Base-by-base conservation (phyloP, 2,888 invertebrate genomes). In the Apocheima hispidaria region DNA sequence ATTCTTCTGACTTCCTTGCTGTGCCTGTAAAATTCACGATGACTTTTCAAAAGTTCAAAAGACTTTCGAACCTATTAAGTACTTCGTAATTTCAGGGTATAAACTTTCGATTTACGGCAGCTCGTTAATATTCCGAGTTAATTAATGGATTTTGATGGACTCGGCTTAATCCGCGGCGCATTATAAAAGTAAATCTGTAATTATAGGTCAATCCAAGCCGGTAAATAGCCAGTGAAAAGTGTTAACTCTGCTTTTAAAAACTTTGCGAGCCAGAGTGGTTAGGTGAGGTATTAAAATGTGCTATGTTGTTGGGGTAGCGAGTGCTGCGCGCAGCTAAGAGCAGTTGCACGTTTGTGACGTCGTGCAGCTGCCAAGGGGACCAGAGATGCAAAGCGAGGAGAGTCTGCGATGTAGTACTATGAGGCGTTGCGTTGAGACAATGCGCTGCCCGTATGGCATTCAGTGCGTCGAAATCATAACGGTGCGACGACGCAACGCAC, bases 111-210 rank as follows among this genome's bases (percentile, higher is more conserved):
- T 88, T 83, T 83, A 81, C 79, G 81, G 82, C 72, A 77, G 81
- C 84, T 88, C 85, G 84, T 89, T 87, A 89, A 89, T 89, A 88
- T 89, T 88, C 82, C 74, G 78, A 88, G 84, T 86, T 87, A 90
- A 89, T 90, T 90, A 90, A 87, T 88, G 86, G 85, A 87, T 86
- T 88, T 86, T 88, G 87, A 89, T 88, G 87, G 84, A 85, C 81
- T 84, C 70, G 52, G 66, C 75, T 76, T 85, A 87, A 88, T 89
- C 83, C 80, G 62, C 72, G 69, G 73, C 71, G 68, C 74, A 76
- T 82, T 83, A 63, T 81, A 74, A 77, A 78, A 83, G 80, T 79
- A 79, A 87, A 83, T 78, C 79, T 66, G 71, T 86, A 84, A 86
- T 86, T 85, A 84, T 75, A 81, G 82, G 79, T 81, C 76, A 79